Evolutionary conservation across 2,888 invertebrate species (phyloP), one percentile per base, ranked within the genome.

Genomic region (Stictocephala bisonia): DNA sequence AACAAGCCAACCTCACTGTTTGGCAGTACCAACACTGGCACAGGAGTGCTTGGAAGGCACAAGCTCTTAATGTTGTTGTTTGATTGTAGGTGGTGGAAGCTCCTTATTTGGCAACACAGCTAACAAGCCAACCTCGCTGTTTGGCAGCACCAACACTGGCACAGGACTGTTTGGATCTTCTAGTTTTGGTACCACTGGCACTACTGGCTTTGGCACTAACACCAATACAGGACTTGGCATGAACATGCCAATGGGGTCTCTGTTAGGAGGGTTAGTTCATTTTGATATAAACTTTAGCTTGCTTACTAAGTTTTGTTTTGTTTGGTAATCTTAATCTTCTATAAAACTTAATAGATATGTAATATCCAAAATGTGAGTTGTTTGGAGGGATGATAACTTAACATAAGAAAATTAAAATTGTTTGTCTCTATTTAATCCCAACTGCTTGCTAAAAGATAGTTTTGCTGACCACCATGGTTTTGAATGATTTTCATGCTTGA

Each of bases 1-100:
- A 82, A 81, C 20, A 84, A 87, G 78, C 85, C 87, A 0, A 86
- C 6, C 51, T 60, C 73, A 1, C 80, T 90, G 3, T 90, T 90
- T 80, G 87, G 87, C 24, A 77, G 74, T 15, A 76, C 78, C 2
- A 87, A 82, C 76, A 82, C 85, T 0, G 82, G 82, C 24, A 82
- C 84, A 9, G 84, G 83, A 2, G 81, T 81, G 41, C 80, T 80
- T 74, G 80, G 80, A n/a, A n/a, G n/a, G n/a, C n/a, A n/a, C n/a
- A n/a, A n/a, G n/a, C n/a, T n/a, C n/a, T n/a, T n/a, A n/a, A n/a
- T n/a, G n/a, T n/a, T n/a, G n/a, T 35, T 35, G 6, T 18, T 22
- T 60, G 60, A 60, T 11, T 40, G 35, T 60, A 60, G 60, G 60
- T 3, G 81, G 80, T 11, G 78, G 79, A 0, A 77, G 78, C 48